A percentile compares a stretch with the other conserved stretches of the same genome.
phyloP scores from a whole-genome alignment of 2,113 vertebrate genomes.

The Orthonyx spaldingii region DNA sequence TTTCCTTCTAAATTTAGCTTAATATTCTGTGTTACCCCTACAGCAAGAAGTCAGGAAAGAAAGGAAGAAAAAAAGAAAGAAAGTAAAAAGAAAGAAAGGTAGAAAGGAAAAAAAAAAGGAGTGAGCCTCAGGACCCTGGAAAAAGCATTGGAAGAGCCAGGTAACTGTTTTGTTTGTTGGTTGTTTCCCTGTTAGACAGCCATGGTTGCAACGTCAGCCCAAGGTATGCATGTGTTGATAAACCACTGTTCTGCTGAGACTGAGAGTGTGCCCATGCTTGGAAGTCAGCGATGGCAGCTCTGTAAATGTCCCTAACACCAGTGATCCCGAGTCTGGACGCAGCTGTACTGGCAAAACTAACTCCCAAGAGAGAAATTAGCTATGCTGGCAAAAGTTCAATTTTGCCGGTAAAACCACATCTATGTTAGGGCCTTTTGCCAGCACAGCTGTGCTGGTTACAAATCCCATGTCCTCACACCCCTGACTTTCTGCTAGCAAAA shows the following conservation, averaged over 20 bases:
- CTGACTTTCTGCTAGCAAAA: slow-evolving; percentile 35
- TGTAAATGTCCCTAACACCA: neutral
- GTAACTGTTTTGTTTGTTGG: neutral
- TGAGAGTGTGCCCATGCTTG: neutral
- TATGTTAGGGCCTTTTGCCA: slow-evolving; percentile 47
- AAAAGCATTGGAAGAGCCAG: neutral
- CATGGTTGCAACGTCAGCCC: accelerated
- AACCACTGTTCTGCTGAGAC: neutral
- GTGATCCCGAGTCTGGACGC: neutral
- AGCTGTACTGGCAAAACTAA: slow-evolving; percentile 53
- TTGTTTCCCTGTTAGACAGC: neutral
- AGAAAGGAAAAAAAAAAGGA: neutral
- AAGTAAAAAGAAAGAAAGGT: neutral
- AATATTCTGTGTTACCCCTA: accelerated
- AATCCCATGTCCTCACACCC: slow-evolving; percentile 43
- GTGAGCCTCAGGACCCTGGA: neutral
- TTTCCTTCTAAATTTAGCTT: neutral
- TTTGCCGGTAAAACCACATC: slow-evolving; percentile 31
- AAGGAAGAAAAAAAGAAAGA: neutral
- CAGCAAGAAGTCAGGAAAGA: neutral
- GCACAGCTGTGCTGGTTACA: slow-evolving; percentile 58
- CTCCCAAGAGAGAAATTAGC: slow-evolving; percentile 38
- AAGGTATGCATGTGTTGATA: accelerated
- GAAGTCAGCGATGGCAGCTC: neutral
- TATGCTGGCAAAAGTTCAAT: slow-evolving; percentile 40